Evolutionary conservation across 2,797 vertebrate genomes (phyloP).

Genomic region (Oryzias dopingdopingensis): DNA sequence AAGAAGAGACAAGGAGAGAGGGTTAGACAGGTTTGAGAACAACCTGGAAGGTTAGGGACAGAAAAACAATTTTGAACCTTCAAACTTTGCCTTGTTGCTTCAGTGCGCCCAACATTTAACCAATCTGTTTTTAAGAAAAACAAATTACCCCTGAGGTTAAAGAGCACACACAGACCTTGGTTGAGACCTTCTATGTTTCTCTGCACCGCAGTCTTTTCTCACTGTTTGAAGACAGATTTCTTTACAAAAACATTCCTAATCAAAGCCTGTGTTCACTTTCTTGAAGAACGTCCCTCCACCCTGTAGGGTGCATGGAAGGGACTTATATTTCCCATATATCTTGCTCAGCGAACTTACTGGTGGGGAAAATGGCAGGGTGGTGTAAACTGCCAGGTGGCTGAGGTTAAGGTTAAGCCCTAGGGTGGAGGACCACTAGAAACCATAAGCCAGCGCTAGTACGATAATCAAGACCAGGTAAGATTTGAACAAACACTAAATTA

Average conservation of each 20-base stretch:
- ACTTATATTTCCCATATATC: conserved; percentile 71
- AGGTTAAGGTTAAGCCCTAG: conserved; percentile 49
- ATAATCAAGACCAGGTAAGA: conserved; percentile 40
- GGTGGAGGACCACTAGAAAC: conserved; percentile 30
- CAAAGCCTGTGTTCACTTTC: conserved; percentile 73
- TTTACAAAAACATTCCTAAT: conserved; percentile 81
- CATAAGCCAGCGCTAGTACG: conserved; percentile 23
- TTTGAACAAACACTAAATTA: conserved; percentile 23
- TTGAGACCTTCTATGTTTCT: conserved; percentile 67
- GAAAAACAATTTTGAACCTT: conserved; percentile 61
- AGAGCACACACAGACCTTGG: conserved; percentile 53
- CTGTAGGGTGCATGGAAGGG: conserved; percentile 56
- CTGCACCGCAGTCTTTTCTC: conserved; percentile 48
- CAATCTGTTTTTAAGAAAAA: conserved; percentile 72
- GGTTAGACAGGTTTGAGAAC: conserved; percentile 20
- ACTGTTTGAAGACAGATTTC: conserved; percentile 79
- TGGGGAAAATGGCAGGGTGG: conserved; percentile 56
- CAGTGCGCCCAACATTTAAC: conserved; percentile 66
- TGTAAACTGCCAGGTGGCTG: conserved; percentile 55
- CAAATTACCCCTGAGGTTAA: conserved; percentile 71
- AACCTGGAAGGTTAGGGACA: conserved; percentile 51
- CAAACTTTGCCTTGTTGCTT: conserved; percentile 62
- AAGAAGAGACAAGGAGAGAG: conserved; percentile 7
- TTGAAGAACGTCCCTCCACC: conserved; percentile 45
- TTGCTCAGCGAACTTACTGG: conserved; percentile 45